Conservation (phyloP, 2,797 vertebrate genomes). For the Galaxias olidus region DNA sequence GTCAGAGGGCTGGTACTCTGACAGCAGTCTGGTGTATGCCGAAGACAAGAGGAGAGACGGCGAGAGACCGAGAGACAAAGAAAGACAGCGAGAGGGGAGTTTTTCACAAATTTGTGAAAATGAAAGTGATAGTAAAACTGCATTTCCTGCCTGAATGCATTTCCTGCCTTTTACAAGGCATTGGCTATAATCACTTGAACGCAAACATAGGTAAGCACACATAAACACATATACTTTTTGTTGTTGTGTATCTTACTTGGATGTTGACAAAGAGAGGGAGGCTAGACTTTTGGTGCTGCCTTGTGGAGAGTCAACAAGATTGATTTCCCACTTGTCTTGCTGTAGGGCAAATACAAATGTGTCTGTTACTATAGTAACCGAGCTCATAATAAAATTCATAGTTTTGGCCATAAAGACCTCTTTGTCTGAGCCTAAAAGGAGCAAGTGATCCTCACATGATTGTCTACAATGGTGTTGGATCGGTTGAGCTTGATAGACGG, state of each 20-base stretch:
- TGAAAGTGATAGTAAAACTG: background rate
- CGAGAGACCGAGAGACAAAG: background rate
- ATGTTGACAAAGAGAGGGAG: constrained; percentile 49
- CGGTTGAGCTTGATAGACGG: constrained; percentile 36
- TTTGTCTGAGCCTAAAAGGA: constrained; percentile 10
- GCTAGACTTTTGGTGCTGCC: constrained; percentile 65
- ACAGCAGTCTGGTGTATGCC: constrained; percentile 57
- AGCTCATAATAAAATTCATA: background rate
- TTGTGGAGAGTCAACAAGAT: constrained; percentile 54
- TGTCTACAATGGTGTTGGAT: constrained; percentile 42
- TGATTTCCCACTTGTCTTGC: constrained; percentile 62
- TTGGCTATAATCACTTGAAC: background rate
- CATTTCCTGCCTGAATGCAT: no score
- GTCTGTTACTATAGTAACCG: constrained; percentile 10
- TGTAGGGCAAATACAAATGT: constrained; percentile 6
- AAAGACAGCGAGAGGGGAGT: background rate
- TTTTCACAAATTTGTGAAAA: background rate
- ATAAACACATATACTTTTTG: background rate
- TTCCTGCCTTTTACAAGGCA: no score
- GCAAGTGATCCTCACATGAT: constrained; percentile 51
- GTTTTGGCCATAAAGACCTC: constrained; percentile 1
- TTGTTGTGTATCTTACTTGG: constrained; percentile 51
- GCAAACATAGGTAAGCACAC: background rate
- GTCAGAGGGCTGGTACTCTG: constrained; percentile 47
- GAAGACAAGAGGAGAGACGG: background rate